phyloP scores from a whole-genome alignment of 1,140 invertebrate species.

The Drosophila sproati region DNA sequence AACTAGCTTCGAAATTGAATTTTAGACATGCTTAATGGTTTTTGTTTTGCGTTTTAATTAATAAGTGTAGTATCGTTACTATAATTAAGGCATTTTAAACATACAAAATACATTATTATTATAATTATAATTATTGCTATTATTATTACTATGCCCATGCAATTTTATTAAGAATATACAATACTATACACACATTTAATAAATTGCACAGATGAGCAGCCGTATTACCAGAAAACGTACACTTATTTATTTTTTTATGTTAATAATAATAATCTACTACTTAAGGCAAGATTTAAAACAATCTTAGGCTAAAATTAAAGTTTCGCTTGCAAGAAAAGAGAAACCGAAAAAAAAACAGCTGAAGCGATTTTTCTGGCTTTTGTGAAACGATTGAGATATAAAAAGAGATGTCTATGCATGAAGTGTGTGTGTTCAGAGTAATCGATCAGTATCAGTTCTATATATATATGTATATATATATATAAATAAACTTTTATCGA shows the following conservation, averaged over 20 bases:
- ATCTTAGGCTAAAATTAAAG: conserved; percentile 70
- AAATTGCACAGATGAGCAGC: conserved; percentile 58
- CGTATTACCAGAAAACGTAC: conserved; percentile 40
- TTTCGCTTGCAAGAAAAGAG: conserved; percentile 34
- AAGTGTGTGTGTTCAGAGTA: conserved; percentile 3
- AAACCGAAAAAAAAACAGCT: conserved; percentile 17
- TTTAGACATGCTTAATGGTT: conserved; percentile 22
- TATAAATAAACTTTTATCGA: conserved; percentile 50
- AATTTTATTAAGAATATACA: conserved; percentile 49
- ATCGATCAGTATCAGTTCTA: conserved; percentile 42
- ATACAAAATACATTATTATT: conserved; percentile 44
- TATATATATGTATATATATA: conserved; percentile 31
- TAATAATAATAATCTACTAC: conserved; percentile 57
- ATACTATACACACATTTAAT: conserved; percentile 54
- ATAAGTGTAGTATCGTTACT: conserved; percentile 36
- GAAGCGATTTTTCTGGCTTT: conserved; percentile 4
- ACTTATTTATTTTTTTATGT: conserved; percentile 13
- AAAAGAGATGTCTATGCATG: background rate
- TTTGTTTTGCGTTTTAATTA: conserved; percentile 47
- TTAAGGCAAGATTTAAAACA: conserved; percentile 81
- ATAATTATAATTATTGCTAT: conserved; percentile 45
- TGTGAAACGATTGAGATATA: background rate
- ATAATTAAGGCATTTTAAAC: conserved; percentile 51
- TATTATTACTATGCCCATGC: conserved; percentile 50
- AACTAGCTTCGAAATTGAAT: too few relatives aligned